Evolutionary conservation across 2,888 invertebrate genomes (phyloP).

Genomic region (Serrognathus titanus): DNA sequence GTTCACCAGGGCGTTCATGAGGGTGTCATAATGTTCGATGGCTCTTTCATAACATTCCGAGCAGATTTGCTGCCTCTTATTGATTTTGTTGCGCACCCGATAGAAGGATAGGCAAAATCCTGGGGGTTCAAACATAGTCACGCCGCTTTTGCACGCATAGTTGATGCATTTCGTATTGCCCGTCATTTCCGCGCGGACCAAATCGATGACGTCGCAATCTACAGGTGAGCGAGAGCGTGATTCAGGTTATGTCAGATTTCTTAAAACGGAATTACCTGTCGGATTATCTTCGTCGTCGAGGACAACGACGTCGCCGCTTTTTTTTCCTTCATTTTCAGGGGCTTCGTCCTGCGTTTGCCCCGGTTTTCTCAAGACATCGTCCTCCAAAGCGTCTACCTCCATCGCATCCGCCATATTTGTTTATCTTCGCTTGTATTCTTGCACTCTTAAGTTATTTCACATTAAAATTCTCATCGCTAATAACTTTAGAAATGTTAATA

Average conservation of each 20-base stretch:
- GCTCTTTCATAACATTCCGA: slow-evolving; percentile 43
- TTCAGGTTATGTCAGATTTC: neutral
- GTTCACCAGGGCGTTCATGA: slow-evolving; percentile 31
- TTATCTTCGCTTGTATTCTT: no score
- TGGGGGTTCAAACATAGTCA: slow-evolving; percentile 49
- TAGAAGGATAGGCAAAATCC: slow-evolving; percentile 47
- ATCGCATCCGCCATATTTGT: slow-evolving; percentile 4
- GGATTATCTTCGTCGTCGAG: slow-evolving; percentile 28
- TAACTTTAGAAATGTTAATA: no score
- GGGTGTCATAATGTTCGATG: slow-evolving; percentile 41
- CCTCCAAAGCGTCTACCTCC: slow-evolving; percentile 10
- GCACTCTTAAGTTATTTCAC: no score
- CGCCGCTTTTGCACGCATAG: slow-evolving; percentile 51
- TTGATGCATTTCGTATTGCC: slow-evolving; percentile 54
- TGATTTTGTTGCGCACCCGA: slow-evolving; percentile 43
- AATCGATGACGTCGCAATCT: slow-evolving; percentile 38
- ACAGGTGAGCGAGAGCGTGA: neutral
- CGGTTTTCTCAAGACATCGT: slow-evolving; percentile 3
- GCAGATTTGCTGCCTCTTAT: slow-evolving; percentile 46
- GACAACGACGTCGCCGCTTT: slow-evolving; percentile 21
- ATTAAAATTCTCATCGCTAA: no score
- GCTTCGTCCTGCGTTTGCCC: neutral
- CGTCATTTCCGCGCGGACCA: slow-evolving; percentile 29
- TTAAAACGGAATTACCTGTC: slow-evolving; percentile 9
- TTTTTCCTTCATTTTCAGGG: neutral